phyloP scores from a whole-genome alignment of 2,113 vertebrate genomes.

The Tinamus guttatus region DNA sequence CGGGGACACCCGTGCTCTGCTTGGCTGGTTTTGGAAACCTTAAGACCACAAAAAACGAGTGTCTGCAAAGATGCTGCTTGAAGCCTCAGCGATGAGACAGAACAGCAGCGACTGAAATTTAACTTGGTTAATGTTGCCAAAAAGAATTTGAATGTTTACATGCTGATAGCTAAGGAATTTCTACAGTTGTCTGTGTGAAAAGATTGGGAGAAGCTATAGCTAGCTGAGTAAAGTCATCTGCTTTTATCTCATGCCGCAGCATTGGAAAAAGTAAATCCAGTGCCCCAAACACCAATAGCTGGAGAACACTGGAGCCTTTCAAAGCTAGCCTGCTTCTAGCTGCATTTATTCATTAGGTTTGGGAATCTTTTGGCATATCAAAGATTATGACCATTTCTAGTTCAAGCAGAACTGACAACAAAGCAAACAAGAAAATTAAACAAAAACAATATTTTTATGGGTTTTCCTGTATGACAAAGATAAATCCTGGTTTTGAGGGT shows the following conservation, averaged over 20 bases:
- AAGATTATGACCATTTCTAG: not conserved
- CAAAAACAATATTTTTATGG: not conserved
- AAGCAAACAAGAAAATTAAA: not conserved
- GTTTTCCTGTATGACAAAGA: not conserved
- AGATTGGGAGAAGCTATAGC: not conserved
- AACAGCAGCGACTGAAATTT: not conserved
- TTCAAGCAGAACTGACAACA: not conserved
- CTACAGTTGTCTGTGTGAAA: not conserved
- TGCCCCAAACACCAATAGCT: not conserved
- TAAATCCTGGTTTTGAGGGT: not conserved
- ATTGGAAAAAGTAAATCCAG: slow-evolving; percentile 7
- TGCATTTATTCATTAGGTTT: slow-evolving; percentile 35
- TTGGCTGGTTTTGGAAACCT: not conserved
- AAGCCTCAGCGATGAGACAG: not conserved
- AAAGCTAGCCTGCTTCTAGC: not conserved
- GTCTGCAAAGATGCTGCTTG: not conserved
- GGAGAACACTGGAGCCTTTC: slow-evolving; percentile 2
- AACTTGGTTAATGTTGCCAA: not conserved
- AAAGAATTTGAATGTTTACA: slow-evolving; percentile 11
- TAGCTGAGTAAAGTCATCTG: not conserved
- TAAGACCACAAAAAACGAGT: not conserved
- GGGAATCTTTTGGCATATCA: not conserved
- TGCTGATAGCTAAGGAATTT: slow-evolving; percentile 6
- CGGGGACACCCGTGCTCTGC: too few relatives aligned
- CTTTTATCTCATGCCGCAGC: not conserved